Evolutionary conservation across 1,140 invertebrate species (phyloP).

Genomic region (Leptinotarsa texana): DNA sequence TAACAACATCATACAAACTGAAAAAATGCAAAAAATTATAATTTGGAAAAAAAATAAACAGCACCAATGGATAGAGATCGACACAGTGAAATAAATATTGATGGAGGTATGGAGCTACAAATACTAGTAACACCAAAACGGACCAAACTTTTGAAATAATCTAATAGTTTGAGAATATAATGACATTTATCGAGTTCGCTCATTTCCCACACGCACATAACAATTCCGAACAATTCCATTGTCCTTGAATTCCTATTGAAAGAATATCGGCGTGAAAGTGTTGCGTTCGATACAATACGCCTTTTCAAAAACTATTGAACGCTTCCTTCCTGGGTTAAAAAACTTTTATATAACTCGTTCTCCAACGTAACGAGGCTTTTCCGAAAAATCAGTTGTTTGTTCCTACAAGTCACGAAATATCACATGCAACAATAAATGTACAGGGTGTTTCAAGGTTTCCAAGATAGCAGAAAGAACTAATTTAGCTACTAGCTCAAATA

Average conservation of each 20-base stretch:
- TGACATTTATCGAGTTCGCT: not conserved
- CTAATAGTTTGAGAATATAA: not conserved
- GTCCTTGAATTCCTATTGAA: not conserved
- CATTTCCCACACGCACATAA: no score
- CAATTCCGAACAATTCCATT: not conserved
- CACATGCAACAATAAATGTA: no score
- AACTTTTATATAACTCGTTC: not conserved
- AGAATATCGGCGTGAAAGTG: not conserved
- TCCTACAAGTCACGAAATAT: no score
- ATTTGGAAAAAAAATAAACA: no score
- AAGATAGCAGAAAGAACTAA: no score
- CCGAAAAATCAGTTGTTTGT: no score
- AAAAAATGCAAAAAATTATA: no score
- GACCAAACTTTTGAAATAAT: not conserved
- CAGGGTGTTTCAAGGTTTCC: no score
- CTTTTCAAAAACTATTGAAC: not conserved
- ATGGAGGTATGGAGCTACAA: not conserved
- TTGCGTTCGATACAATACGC: not conserved
- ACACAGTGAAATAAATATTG: not conserved
- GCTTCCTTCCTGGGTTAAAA: slow-evolving; percentile 1
- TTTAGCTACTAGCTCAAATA: no score
- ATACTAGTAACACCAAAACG: not conserved
- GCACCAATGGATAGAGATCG: no score
- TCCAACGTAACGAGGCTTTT: no score
- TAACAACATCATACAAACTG: no score